These are phyloP conservation scores for Ceyx margarethae DNA, from an alignment of 2,113 vertebrate genomes.

Conservation along the genomic window DNA sequence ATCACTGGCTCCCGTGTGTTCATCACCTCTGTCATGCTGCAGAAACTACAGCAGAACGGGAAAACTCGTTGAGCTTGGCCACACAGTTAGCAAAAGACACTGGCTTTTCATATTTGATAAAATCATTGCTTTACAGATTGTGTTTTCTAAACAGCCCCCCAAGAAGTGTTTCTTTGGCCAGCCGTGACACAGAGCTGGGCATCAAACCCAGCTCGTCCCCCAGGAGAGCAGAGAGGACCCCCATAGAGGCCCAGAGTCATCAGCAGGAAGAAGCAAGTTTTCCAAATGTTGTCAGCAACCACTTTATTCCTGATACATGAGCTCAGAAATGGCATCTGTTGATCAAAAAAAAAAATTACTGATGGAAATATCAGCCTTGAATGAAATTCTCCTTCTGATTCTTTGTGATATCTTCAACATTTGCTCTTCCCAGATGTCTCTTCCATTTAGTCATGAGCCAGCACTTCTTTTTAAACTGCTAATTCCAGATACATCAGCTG, in stretches of 20 bases:
- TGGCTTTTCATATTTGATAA: neutral
- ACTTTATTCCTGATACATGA: neutral
- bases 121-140: neutral
- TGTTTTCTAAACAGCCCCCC: neutral
- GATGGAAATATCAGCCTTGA: neutral
- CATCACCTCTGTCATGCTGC: slow-evolving; percentile 90
- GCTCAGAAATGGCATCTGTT: neutral
- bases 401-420: neutral
- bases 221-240: neutral
- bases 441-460: slow-evolving; percentile 15
- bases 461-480: slow-evolving; percentile 8
- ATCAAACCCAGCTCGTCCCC: fast-evolving
- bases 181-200: neutral
- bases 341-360: neutral
- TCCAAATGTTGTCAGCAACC: neutral
- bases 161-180: neutral
- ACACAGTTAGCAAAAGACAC: neutral
- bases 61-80: neutral
- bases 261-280: neutral
- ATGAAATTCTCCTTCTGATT: neutral
- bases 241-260: neutral
- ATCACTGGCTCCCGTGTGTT: slow-evolving; percentile 83
- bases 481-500: slow-evolving; percentile 12
- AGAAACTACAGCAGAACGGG: neutral
- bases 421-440: slow-evolving; percentile 30